Conservation (phyloP, 2,888 invertebrate genomes). For the Dioctria linearis region DNA sequence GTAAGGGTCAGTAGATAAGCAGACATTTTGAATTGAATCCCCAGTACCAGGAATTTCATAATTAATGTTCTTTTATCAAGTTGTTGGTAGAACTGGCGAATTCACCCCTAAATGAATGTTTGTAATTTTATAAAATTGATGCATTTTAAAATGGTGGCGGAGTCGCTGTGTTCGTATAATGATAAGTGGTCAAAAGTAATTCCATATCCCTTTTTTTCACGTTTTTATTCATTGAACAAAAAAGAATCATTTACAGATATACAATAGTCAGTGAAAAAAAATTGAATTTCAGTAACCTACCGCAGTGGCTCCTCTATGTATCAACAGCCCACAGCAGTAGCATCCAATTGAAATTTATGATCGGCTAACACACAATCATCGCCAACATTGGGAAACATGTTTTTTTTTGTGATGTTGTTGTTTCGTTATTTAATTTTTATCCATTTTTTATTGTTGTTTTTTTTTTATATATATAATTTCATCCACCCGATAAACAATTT, state of each 20-base stretch:
- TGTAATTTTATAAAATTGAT: neutral
- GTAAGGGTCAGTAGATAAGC: neutral
- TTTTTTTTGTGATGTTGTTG: too few species aligned
- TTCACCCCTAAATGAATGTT: neutral
- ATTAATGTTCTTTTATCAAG: neutral
- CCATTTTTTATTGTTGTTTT: neutral
- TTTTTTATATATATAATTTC: neutral
- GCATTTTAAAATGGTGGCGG: neutral
- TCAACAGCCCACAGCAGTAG: neutral
- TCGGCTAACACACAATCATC: neutral
- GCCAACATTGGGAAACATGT: neutral
- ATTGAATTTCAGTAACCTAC: too few species aligned
- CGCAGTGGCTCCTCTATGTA: too few species aligned
- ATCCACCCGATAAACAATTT: neutral
- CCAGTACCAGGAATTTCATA: neutral
- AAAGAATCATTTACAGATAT: neutral
- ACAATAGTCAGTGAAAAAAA: neutral
- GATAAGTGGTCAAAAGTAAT: neutral
- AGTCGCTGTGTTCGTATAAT: neutral
- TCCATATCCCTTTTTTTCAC: neutral
- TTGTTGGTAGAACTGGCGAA: neutral
- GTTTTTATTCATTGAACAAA: neutral
- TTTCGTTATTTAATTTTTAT: too few species aligned
- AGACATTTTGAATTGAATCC: neutral
- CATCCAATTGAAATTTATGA: neutral